Conservation (phyloP, 1,140 invertebrate species). For the Vanessa tameamea region DNA sequence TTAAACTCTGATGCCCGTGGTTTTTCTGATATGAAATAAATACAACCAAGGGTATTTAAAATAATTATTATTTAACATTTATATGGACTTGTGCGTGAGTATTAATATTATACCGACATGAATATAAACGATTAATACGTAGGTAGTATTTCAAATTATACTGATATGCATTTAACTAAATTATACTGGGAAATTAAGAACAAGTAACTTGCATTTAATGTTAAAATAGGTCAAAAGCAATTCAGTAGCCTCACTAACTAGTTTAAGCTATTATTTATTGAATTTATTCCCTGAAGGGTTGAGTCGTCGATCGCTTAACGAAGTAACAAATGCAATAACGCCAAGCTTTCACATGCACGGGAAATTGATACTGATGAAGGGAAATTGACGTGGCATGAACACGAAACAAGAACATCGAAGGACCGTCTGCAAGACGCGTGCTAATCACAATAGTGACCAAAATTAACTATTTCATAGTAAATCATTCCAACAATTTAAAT, state of each 20-base stretch:
- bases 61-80: too few relatives aligned
- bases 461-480: too few relatives aligned
- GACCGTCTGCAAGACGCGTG: background rate
- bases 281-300: conserved; percentile 12
- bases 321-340: conserved; percentile 28
- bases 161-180: background rate
- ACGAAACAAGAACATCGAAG: background rate
- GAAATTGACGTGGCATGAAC: conserved; percentile 22
- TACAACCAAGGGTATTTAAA: too few relatives aligned
- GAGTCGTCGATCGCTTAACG: conserved; percentile 15
- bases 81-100: too few relatives aligned
- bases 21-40: too few relatives aligned
- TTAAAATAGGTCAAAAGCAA: conserved; percentile 17
- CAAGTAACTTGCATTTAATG: background rate
- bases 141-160: background rate
- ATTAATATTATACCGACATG: too few relatives aligned
- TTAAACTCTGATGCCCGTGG: too few relatives aligned
- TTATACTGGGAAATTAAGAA: background rate
- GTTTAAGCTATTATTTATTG: conserved; percentile 16
- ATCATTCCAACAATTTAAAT: too few relatives aligned
- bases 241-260: conserved; percentile 19
- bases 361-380: conserved; percentile 32
- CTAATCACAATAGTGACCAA: too few relatives aligned
- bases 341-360: conserved; percentile 8
- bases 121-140: too few relatives aligned